phyloP scores from a whole-genome alignment of 1,140 invertebrate species.

The Limonius californicus region DNA sequence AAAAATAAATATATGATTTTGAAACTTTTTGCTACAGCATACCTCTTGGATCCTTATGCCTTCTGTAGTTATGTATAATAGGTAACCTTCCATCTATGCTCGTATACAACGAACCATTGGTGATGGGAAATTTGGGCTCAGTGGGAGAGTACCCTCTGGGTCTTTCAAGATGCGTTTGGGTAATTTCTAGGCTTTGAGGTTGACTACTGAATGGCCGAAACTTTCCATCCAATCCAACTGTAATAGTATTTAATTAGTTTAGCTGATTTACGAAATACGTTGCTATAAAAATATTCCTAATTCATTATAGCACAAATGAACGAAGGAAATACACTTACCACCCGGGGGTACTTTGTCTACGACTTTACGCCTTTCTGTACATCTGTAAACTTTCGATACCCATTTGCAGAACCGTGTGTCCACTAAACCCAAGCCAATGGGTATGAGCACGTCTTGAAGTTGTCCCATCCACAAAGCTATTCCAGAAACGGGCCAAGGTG shows the following conservation, averaged over 20 bases:
- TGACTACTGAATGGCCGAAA: constrained; percentile 53
- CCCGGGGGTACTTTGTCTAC: constrained; percentile 45
- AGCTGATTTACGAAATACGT: background rate
- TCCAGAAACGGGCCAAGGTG: constrained; percentile 44
- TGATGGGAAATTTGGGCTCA: constrained; percentile 57
- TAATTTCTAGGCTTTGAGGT: constrained; percentile 41
- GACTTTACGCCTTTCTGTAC: constrained; percentile 30
- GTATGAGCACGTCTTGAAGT: constrained; percentile 48
- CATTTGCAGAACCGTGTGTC: constrained; percentile 47
- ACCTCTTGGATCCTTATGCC: constrained; percentile 44
- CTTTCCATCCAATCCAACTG: constrained; percentile 56
- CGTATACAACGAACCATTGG: constrained; percentile 58
- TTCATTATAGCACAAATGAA: no score
- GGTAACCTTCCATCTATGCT: constrained; percentile 49
- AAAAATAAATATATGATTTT: no score
- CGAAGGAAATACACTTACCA: constrained; percentile 15
- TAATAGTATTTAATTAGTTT: no score
- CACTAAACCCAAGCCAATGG: constrained; percentile 46
- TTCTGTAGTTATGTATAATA: constrained; percentile 49
- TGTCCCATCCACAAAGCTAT: constrained; percentile 47
- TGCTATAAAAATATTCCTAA: no score
- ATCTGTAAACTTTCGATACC: constrained; percentile 45
- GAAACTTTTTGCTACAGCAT: no score
- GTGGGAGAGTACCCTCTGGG: constrained; percentile 33
- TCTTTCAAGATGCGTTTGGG: constrained; percentile 24